These are phyloP conservation scores for Calliopsis andreniformis DNA, from an alignment of 1,140 invertebrate genomes.

Conservation along the genomic window DNA sequence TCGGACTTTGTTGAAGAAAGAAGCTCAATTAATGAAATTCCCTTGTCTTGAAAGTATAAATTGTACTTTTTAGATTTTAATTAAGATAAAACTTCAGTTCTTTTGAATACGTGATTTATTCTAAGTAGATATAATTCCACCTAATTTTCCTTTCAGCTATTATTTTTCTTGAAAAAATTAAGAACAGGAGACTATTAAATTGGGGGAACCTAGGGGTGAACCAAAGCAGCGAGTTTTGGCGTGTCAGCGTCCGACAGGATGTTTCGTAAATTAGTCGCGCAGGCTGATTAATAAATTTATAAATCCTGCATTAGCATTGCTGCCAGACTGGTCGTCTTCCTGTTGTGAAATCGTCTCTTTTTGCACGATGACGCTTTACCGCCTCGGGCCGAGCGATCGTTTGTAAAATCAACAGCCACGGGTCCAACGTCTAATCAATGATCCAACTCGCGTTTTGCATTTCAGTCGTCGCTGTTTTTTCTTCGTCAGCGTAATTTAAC, in stretches of 20 bases:
- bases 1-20: too few species aligned
- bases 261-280: slow-evolving; percentile 15
- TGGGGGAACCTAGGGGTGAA: neutral
- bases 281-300: slow-evolving; percentile 16
- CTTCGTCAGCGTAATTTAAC: slow-evolving; percentile 1
- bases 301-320: slow-evolving; percentile 17
- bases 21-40: too few species aligned
- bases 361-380: neutral
- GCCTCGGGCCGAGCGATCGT: neutral
- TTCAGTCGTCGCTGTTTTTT: neutral
- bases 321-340: slow-evolving; percentile 1
- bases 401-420: neutral
- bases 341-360: slow-evolving; percentile 5
- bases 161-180: too few species aligned
- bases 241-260: neutral
- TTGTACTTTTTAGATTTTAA: too few species aligned
- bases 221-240: neutral
- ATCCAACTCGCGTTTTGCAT: neutral
- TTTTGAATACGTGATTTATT: too few species aligned
- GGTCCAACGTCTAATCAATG: neutral
- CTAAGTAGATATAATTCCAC: too few species aligned
- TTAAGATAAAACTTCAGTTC: too few species aligned
- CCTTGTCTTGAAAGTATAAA: too few species aligned
- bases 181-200: too few species aligned
- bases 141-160: too few species aligned